These are phyloP conservation scores for Unio pictorum DNA, from an alignment of 2,888 invertebrate species.

Conservation along the genomic window DNA sequence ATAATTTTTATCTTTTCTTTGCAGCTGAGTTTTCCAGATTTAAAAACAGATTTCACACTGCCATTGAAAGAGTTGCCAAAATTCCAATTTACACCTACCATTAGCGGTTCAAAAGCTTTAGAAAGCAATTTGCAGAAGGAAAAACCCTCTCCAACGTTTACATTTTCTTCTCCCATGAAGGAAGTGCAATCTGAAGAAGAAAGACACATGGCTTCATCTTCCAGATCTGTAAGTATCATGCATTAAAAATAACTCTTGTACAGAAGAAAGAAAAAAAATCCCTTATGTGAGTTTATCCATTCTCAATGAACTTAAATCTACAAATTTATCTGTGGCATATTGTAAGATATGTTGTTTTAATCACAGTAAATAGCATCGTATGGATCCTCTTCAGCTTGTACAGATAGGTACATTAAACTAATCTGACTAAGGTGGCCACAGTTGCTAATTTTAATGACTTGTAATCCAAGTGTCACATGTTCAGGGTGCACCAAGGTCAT, in stretches of 20 bases:
- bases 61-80: slow-evolving; percentile 77
- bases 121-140: neutral
- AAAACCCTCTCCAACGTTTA: slow-evolving; percentile 35
- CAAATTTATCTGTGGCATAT: too few species aligned
- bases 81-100: slow-evolving; percentile 72
- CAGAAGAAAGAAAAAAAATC: too few species aligned
- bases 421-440: too few species aligned
- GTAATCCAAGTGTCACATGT: too few species aligned
- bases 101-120: slow-evolving; percentile 1
- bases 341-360: too few species aligned
- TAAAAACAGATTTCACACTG: slow-evolving; percentile 72
- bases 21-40: slow-evolving; percentile 55
- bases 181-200: slow-evolving; percentile 33
- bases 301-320: neutral
- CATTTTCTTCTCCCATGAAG: slow-evolving; percentile 57
- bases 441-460: too few species aligned
- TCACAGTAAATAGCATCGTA: too few species aligned
- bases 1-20: slow-evolving; percentile 9
- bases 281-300: neutral
- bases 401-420: too few species aligned
- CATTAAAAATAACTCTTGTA: neutral
- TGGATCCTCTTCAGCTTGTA: too few species aligned
- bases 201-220: slow-evolving; percentile 14
- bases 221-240: slow-evolving; percentile 11
- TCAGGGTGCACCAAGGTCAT: too few species aligned